phyloP scores from a whole-genome alignment of 2,888 invertebrate genomes.

The Agrochola circellaris region DNA sequence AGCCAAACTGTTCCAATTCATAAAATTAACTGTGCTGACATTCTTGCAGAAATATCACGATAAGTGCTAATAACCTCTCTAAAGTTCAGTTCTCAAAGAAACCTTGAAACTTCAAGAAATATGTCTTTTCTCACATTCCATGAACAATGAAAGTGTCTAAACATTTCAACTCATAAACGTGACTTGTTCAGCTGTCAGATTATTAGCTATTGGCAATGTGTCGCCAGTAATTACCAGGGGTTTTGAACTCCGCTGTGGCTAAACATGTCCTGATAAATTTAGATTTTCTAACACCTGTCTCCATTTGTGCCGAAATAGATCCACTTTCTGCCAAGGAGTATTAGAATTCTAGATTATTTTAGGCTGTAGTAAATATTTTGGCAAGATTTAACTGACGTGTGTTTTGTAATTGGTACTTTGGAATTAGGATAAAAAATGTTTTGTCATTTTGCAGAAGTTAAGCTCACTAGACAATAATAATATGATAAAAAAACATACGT shows the following conservation, averaged over 20 bases:
- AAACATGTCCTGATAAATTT: slow-evolving; percentile 64
- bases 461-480: not conserved
- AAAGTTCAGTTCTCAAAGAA: not conserved
- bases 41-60: not conserved
- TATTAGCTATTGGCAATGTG: slow-evolving; percentile 71
- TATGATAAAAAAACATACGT: not conserved
- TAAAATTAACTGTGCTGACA: not conserved
- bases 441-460: not conserved
- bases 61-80: not conserved
- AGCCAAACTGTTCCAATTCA: not conserved
- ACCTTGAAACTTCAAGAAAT: slow-evolving; percentile 19
- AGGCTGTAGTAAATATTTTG: slow-evolving; percentile 30
- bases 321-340: slow-evolving; percentile 47
- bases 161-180: slow-evolving; percentile 29
- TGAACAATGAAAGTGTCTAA: slow-evolving; percentile 1
- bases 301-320: slow-evolving; percentile 59
- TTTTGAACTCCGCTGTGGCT: slow-evolving; percentile 69
- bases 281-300: slow-evolving; percentile 72
- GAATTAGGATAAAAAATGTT: not conserved
- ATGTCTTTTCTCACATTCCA: slow-evolving; percentile 9
- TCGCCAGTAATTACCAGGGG: slow-evolving; percentile 68
- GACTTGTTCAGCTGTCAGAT: slow-evolving; percentile 68
- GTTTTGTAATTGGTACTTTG: not conserved
- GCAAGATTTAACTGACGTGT: not conserved
- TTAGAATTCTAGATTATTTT: slow-evolving; percentile 50